Conservation (phyloP, 1,140 invertebrate species). For the Lordiphosa clarofinis region DNA sequence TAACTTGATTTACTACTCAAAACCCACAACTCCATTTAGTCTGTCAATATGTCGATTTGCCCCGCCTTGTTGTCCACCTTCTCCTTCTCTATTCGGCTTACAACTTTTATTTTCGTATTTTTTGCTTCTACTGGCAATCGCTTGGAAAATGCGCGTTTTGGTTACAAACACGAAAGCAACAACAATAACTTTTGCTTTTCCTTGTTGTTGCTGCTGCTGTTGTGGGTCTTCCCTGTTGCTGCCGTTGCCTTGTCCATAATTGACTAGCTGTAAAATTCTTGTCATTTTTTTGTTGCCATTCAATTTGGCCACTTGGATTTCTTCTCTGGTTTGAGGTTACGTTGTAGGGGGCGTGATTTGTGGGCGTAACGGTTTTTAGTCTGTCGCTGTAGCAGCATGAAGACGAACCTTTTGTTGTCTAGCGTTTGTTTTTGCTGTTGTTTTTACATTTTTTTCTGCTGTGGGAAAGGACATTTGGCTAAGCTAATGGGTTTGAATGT, state of each 20-base stretch:
- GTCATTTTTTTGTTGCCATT: conserved; percentile 49
- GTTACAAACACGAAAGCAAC: conserved; percentile 48
- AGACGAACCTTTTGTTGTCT: conserved; percentile 66
- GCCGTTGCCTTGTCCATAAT: conserved; percentile 47
- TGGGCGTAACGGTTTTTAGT: conserved; percentile 66
- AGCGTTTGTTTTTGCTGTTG: conserved; percentile 52
- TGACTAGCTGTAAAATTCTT: conserved; percentile 74
- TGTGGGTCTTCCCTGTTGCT: conserved; percentile 17
- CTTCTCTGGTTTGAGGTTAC: conserved; percentile 35
- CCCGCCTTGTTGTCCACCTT: conserved; percentile 53
- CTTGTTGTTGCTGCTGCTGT: conserved; percentile 28
- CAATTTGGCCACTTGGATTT: conserved; percentile 26
- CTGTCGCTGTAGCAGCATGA: conserved; percentile 21
- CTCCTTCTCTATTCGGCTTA: not conserved
- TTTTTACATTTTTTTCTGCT: conserved; percentile 16
- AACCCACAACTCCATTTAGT: conserved; percentile 78
- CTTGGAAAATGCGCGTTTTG: conserved; percentile 70
- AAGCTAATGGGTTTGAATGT: conserved; percentile 56
- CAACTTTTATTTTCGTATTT: conserved; percentile 15
- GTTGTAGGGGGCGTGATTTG: conserved; percentile 65
- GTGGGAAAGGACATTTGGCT: conserved; percentile 43
- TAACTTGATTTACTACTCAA: conserved; percentile 79
- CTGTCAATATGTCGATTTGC: conserved; percentile 78
- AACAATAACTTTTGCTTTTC: conserved; percentile 58
- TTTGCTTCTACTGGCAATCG: conserved; percentile 35